Evolutionary conservation across 2,888 invertebrate species (phyloP).

Genomic region (Ichneumon xanthorius): DNA sequence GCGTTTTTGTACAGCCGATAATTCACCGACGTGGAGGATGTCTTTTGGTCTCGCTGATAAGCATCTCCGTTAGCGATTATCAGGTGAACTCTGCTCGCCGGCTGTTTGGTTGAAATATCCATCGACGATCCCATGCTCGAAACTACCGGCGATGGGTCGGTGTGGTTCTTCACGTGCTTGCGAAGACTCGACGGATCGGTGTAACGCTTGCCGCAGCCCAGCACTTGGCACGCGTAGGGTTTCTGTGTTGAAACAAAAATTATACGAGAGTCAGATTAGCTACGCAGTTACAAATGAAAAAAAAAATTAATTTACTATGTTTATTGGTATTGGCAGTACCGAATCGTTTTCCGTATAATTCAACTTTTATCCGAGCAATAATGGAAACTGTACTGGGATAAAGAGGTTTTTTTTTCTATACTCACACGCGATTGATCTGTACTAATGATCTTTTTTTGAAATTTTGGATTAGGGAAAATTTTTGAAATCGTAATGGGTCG

Average conservation of each 20-base stretch:
- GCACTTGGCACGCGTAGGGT: conserved; percentile 96
- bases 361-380: too few relatives aligned
- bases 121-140: conserved; percentile 46
- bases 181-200: conserved; percentile 97
- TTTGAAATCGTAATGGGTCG: too few relatives aligned
- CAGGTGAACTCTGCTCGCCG: conserved; percentile 5
- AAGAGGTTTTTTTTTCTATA: too few relatives aligned
- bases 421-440: too few relatives aligned
- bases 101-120: conserved; percentile 52
- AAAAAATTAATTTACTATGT: neutral
- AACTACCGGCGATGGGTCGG: conserved; percentile 70
- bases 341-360: too few relatives aligned
- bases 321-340: too few relatives aligned
- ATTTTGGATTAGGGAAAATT: too few relatives aligned
- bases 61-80: conserved; percentile 34
- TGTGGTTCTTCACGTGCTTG: conserved; percentile 96
- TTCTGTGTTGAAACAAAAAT: conserved; percentile 87
- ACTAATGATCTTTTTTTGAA: too few relatives aligned
- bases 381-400: too few relatives aligned
- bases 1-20: conserved; percentile 70
- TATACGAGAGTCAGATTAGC: neutral
- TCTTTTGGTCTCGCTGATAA: conserved; percentile 8
- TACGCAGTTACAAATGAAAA: neutral
- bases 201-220: conserved; percentile 95
- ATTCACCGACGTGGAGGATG: conserved; percentile 59